These are phyloP conservation scores for Pegea sp. DNA, from an alignment of 23 tunicate genomes.

Conservation along the genomic window DNA sequence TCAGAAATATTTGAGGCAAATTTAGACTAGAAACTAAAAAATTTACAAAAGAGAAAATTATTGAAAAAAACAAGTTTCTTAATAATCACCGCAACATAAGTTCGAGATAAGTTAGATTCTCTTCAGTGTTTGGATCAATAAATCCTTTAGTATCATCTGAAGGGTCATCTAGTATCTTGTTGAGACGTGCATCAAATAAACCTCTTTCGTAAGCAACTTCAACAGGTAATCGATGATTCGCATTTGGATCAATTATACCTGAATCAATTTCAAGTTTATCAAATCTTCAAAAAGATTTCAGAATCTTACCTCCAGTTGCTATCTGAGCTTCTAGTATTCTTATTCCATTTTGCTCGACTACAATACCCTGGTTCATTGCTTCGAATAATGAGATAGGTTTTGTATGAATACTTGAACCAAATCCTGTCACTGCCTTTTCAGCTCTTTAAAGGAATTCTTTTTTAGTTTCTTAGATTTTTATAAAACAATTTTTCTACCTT, in stretches of 20 bases:
- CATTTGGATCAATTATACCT: conserved; percentile 95
- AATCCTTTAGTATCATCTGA: conserved; percentile 92
- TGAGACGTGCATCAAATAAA: conserved; percentile 63
- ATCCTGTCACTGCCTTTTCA: conserved; percentile 17
- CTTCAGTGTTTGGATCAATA: conserved; percentile 97
- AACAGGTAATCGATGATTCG: conserved; percentile 92
- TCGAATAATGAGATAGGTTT: conserved; percentile 17
- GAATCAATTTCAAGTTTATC: background rate
- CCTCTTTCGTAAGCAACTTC: conserved; percentile 89
- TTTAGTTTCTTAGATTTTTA: too few relatives aligned
- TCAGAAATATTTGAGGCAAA: too few relatives aligned
- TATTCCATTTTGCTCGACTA: conserved; percentile 59
- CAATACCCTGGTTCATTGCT: conserved; percentile 44
- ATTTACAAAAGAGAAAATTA: too few relatives aligned
- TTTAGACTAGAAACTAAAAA: too few relatives aligned
- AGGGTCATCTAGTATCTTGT: conserved; percentile 69
- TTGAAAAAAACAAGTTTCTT: too few relatives aligned
- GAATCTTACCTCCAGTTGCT: conserved; percentile 42
- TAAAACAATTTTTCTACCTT: too few relatives aligned
- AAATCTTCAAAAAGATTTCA: background rate
- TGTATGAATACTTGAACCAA: background rate
- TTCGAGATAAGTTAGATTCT: conserved; percentile 83
- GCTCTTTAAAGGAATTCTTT: too few relatives aligned
- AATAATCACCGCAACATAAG: conserved; percentile 87
- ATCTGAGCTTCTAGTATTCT: conserved; percentile 72